Percentiles rank a stretch among this genome's conserved stretches.
Evolutionary conservation across 2,888 invertebrate species (phyloP).

Genomic region (Nasonia oneida): DNA sequence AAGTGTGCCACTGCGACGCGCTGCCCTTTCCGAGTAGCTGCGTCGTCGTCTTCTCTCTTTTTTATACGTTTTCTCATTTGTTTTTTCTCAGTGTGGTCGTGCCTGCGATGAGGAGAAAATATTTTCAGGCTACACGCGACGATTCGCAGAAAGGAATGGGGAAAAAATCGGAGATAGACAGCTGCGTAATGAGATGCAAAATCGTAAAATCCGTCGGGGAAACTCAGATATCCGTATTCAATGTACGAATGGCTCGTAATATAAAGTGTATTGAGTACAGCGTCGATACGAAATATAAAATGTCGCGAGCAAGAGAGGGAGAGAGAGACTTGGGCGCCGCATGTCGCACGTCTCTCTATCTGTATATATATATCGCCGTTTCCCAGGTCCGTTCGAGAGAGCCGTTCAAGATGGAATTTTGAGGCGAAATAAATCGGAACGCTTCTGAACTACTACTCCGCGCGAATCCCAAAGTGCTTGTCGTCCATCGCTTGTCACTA

Average conservation of each 20-base stretch:
- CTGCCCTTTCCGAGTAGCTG: slow-evolving; percentile 29
- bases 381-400: neutral
- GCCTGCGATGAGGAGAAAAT: too few species aligned
- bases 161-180: neutral
- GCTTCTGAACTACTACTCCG: neutral
- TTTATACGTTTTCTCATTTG: neutral
- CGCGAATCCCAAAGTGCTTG: slow-evolving; percentile 7
- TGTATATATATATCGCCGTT: neutral
- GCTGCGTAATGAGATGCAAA: slow-evolving; percentile 39
- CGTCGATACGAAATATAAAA: slow-evolving; percentile 43
- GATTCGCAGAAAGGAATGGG: neutral
- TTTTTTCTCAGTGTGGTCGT: too few species aligned
- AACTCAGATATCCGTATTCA: slow-evolving; percentile 48
- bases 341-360: slow-evolving; percentile 33
- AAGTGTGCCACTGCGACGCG: slow-evolving; percentile 17
- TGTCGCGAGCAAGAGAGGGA: neutral
- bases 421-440: slow-evolving; percentile 43
- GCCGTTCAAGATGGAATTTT: slow-evolving; percentile 40
- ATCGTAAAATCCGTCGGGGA: slow-evolving; percentile 22
- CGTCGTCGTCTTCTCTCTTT: neutral
- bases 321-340: neutral
- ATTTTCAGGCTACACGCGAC: too few species aligned
- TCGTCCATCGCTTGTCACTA: slow-evolving; percentile 25
- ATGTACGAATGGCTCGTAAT: slow-evolving; percentile 61
- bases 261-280: slow-evolving; percentile 61